Base-by-base conservation (phyloP, 2,888 invertebrate species). In the Sericinus montela region DNA sequence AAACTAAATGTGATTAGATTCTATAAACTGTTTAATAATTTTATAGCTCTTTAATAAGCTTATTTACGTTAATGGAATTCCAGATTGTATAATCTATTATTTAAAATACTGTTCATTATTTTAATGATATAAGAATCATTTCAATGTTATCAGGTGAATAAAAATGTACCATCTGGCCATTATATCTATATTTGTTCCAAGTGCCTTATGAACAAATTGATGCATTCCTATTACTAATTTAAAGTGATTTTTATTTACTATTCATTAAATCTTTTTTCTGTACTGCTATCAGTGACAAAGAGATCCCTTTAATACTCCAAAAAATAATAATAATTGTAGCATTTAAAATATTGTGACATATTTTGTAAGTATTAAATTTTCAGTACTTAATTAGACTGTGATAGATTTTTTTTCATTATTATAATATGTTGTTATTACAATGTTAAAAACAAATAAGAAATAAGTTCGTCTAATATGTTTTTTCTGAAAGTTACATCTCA, bases 181-280 rank as follows among this genome's bases (percentile, higher is more conserved):
- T 23, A 49, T 79, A 69, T 66, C 63, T 74, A 69, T 82, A 83
- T 85, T 85, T 82, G 83, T 87, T 88, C 78, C 76, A 86, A 86
- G 85, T 88, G 87, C 86, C 87, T 87, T 87, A 87, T 71, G 80
- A 84, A 81, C 80, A 83, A 84, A 82, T 82, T 69, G 66, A 75
- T 73, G 70, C 80, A 86, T 83, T 84, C 80, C 80, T 77, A 75
- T 61, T 63, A 67, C 72, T 76, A 30, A 42, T 14, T 40, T 6
- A 41, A 25, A 25, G 7, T 25, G 25, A 25, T 4, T 28, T 41
- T 47, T 47, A 19, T 19, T 32, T 28, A 16, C 29, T 28, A 14
- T 36, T 13, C 10, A 39, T 46, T 34, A 8, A 19, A 19, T 19
- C 2, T 4, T 1, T 25, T 25, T 25, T 25, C 8, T 6, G 1